Percentiles rank a stretch among this genome's conserved stretches.
Conservation (phyloP, 2,888 invertebrate genomes). For the Acrocyrtus sp. region DNA sequence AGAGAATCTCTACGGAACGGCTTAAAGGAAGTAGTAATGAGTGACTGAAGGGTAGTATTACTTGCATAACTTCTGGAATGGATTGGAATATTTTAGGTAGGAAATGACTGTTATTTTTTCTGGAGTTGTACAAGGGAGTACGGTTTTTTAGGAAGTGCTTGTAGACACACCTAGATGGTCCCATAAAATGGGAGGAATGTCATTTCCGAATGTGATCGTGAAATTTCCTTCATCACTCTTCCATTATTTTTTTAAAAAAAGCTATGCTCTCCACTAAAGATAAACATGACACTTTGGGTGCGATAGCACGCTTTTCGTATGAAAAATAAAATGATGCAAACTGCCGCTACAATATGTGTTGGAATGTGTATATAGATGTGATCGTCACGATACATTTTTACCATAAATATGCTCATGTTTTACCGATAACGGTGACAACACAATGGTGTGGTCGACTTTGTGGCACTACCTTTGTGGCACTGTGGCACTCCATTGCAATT, state of each 20-base stretch:
- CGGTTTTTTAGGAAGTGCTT: no score
- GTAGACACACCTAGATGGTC: conserved; percentile 48
- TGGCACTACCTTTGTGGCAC: background rate
- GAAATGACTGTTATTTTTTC: no score
- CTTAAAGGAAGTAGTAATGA: conserved; percentile 31
- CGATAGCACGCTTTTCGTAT: no score
- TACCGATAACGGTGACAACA: no score
- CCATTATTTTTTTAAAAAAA: conserved; percentile 40
- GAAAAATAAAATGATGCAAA: no score
- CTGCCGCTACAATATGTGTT: no score
- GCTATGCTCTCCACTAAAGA: conserved; percentile 28
- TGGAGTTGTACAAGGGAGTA: no score
- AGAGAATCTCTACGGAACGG: no score
- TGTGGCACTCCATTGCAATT: background rate
- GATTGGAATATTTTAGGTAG: conserved; percentile 22
- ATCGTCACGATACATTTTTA: no score
- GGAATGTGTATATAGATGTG: no score
- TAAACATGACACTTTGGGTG: conserved; percentile 31
- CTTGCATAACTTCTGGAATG: conserved; percentile 14
- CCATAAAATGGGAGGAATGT: conserved; percentile 48
- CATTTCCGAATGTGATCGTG: conserved; percentile 53
- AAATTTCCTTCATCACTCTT: conserved; percentile 50
- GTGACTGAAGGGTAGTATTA: conserved; percentile 31
- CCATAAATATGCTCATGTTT: no score
- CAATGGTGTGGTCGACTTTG: background rate